Evolutionary conservation across 2,113 vertebrate genomes (phyloP).

Genomic region (Mormyrus iriodes): DNA sequence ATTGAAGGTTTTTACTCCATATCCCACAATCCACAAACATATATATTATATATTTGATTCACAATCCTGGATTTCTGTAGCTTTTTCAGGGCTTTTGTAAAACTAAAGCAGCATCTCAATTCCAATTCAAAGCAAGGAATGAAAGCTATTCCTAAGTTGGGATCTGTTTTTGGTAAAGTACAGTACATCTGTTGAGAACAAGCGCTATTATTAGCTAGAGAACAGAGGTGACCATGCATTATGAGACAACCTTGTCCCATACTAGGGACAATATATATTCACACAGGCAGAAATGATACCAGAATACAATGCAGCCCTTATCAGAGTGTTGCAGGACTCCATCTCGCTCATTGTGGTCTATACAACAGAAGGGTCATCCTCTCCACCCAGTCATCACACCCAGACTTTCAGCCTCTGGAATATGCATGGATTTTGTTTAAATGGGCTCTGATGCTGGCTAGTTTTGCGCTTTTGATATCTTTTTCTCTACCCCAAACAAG

Average conservation of each 20-base stretch:
- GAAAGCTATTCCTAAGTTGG: not conserved
- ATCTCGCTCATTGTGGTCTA: not conserved
- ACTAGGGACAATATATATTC: not conserved
- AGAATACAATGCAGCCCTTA: constrained; percentile 38
- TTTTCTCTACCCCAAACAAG: constrained; percentile 31
- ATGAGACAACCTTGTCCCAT: not conserved
- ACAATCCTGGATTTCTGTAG: not conserved
- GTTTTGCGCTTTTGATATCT: not conserved
- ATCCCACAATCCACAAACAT: not conserved
- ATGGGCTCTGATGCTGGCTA: not conserved
- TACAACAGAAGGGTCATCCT: not conserved
- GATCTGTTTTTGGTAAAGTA: not conserved
- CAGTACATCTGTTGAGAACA: not conserved
- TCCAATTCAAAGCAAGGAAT: not conserved
- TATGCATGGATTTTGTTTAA: not conserved
- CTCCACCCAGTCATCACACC: not conserved
- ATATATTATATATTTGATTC: not conserved
- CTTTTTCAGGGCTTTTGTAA: not conserved
- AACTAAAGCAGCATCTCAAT: not conserved
- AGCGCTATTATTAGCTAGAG: not conserved
- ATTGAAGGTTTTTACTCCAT: not conserved
- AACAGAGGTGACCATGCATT: not conserved
- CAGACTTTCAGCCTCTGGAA: not conserved
- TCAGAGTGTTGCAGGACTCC: constrained; percentile 31
- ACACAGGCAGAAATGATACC: constrained; percentile 10